phyloP scores from a whole-genome alignment of 2,888 invertebrate species.

The Anoplius nigerrimus region DNA sequence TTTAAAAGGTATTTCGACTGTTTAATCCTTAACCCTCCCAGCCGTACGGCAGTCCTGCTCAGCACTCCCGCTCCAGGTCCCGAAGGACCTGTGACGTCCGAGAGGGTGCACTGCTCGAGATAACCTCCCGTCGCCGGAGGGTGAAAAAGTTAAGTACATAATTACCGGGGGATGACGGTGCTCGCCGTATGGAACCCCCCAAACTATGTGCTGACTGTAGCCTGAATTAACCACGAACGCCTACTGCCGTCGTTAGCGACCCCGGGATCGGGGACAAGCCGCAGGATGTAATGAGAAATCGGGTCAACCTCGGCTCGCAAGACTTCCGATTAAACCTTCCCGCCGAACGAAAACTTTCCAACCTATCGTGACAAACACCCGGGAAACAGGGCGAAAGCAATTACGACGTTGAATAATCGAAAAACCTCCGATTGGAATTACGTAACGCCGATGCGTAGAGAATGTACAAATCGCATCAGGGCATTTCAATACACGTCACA shows the following conservation, averaged over 20 bases:
- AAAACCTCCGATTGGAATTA: no score
- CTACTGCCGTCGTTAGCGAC: neutral
- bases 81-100: slow-evolving; percentile 49
- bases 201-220: slow-evolving; percentile 59
- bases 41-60: slow-evolving; percentile 20
- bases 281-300: slow-evolving; percentile 9
- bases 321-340: slow-evolving; percentile 41
- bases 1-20: slow-evolving; percentile 63
- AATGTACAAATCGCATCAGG: no score
- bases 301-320: neutral
- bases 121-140: slow-evolving; percentile 60
- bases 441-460: no score
- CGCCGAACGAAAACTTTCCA: no score
- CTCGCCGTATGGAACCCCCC: slow-evolving; percentile 38
- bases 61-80: no score
- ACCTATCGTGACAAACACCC: no score
- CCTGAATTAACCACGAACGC: slow-evolving; percentile 46
- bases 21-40: slow-evolving; percentile 52
- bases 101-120: slow-evolving; percentile 56
- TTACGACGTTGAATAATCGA: no score
- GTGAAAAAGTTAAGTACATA: slow-evolving; percentile 69
- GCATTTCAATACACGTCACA: no score
- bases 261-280: no score
- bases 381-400: no score
- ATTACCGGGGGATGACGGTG: slow-evolving; percentile 70